Conservation (phyloP, 2,888 invertebrate genomes). For the Drosophila barbarae region DNA sequence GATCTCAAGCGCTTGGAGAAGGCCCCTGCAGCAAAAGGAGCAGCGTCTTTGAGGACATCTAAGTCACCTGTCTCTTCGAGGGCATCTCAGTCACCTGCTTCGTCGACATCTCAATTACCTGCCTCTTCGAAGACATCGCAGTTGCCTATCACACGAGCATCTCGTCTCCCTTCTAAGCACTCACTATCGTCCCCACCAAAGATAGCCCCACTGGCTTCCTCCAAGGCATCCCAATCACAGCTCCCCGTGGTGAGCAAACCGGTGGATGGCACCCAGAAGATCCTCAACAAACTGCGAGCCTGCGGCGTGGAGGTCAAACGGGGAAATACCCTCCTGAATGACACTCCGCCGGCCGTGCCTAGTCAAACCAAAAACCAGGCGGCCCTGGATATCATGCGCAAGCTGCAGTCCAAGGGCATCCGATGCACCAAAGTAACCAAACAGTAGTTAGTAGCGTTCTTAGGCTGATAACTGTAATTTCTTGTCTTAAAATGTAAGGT, state of each 20-base stretch:
- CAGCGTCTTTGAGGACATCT: background rate
- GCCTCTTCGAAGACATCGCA: background rate
- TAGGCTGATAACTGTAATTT: conserved; percentile 4
- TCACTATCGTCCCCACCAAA: background rate
- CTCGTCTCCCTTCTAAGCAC: background rate
- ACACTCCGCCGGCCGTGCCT: conserved; percentile 9
- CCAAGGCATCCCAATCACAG: background rate
- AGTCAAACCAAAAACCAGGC: conserved; percentile 33
- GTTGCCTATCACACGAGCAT: background rate
- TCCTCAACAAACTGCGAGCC: conserved; percentile 72
- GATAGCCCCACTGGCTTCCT: background rate
- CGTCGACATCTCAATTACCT: background rate
- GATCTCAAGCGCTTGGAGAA: conserved; percentile 29
- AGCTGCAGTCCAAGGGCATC: conserved; percentile 74
- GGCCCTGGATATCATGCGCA: conserved; percentile 66
- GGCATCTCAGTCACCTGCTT: background rate
- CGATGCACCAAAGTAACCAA: conserved; percentile 60
- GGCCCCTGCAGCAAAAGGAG: background rate
- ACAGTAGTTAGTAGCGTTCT: conserved; percentile 4
- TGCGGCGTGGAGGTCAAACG: conserved; percentile 73
- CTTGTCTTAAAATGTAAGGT: background rate
- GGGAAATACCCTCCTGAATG: conserved; percentile 27
- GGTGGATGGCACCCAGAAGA: conserved; percentile 58
- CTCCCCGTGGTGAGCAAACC: conserved; percentile 36
- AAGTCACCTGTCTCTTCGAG: background rate